Conservation (phyloP, 2,113 vertebrate species). For the Corythoichthys intestinalis region DNA sequence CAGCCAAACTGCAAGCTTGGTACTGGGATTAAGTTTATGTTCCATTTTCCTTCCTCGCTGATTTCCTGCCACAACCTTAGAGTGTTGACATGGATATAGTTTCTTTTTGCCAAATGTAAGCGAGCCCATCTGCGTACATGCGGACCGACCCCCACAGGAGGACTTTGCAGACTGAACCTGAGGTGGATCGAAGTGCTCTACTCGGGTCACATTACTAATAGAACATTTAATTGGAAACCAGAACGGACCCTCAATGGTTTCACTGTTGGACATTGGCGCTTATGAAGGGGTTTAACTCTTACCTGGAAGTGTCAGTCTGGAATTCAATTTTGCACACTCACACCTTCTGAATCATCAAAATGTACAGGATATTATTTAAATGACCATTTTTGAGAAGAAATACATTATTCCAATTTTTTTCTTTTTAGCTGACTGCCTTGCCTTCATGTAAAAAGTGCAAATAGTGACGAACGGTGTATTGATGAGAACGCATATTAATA, state of each 20-base stretch:
- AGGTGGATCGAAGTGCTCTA: background rate
- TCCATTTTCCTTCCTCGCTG: slow-evolving; percentile 11
- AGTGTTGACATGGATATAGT: slow-evolving; percentile 13
- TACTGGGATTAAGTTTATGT: slow-evolving; percentile 15
- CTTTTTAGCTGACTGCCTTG: slow-evolving; percentile 72
- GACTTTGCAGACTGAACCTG: slow-evolving; percentile 4
- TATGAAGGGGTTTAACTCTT: slow-evolving; percentile 48
- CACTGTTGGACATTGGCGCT: slow-evolving; percentile 24
- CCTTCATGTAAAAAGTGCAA: slow-evolving; percentile 69
- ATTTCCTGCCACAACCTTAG: slow-evolving; percentile 6
- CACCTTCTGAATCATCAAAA: slow-evolving; percentile 19
- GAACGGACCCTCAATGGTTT: background rate
- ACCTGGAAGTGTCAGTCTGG: slow-evolving; percentile 52
- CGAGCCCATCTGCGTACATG: background rate
- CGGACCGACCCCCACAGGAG: background rate
- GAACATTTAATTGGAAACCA: background rate
- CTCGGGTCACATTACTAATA: background rate
- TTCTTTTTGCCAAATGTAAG: slow-evolving; percentile 3
- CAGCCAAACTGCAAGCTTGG: slow-evolving; percentile 44
- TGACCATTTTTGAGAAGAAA: slow-evolving; percentile 53
- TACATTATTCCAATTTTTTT: slow-evolving; percentile 24
- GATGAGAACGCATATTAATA: slow-evolving; percentile 71
- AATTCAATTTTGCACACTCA: slow-evolving; percentile 9
- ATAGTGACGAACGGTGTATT: slow-evolving; percentile 65
- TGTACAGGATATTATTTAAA: slow-evolving; percentile 66